phyloP scores from a whole-genome alignment of 2,888 invertebrate species.

The Drosophila niveifrons region DNA sequence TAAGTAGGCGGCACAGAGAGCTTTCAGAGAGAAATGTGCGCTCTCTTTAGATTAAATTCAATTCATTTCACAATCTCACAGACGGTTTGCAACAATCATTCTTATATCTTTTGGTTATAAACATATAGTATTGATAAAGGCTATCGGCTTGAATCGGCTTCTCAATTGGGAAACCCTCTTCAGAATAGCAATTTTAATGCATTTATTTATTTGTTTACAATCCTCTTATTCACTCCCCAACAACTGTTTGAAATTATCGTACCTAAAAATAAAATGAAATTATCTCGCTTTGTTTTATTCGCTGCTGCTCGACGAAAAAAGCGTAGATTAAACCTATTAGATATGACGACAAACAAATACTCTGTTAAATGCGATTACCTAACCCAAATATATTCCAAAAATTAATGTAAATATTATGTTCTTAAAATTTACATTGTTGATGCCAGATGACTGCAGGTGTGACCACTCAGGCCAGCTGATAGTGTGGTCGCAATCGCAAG shows the following conservation, averaged over 20 bases:
- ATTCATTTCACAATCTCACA: constrained; percentile 5
- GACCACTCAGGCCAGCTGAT: too few species aligned
- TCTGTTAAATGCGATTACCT: neutral
- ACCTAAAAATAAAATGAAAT: neutral
- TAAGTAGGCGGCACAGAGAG: neutral
- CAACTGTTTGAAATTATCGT: neutral
- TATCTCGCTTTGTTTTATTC: neutral
- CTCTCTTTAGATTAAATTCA: constrained; percentile 23
- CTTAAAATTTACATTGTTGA: too few species aligned
- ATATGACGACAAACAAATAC: neutral
- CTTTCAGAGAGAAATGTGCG: constrained; percentile 11
- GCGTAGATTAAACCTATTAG: neutral
- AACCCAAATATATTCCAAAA: neutral
- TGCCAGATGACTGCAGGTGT: too few species aligned
- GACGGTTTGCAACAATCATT: neutral
- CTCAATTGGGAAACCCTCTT: neutral
- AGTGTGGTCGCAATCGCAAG: too few species aligned
- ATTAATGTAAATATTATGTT: too few species aligned
- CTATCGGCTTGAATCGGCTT: constrained; percentile 9
- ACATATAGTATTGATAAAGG: constrained; percentile 14
- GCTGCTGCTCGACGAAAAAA: neutral
- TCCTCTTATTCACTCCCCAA: neutral
- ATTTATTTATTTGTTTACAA: constrained; percentile 6
- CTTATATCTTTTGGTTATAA: neutral
- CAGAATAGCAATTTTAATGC: neutral